These are phyloP conservation scores for Gadopsis bispinosus DNA, from an alignment of 2,797 vertebrate species.

Conservation along the genomic window DNA sequence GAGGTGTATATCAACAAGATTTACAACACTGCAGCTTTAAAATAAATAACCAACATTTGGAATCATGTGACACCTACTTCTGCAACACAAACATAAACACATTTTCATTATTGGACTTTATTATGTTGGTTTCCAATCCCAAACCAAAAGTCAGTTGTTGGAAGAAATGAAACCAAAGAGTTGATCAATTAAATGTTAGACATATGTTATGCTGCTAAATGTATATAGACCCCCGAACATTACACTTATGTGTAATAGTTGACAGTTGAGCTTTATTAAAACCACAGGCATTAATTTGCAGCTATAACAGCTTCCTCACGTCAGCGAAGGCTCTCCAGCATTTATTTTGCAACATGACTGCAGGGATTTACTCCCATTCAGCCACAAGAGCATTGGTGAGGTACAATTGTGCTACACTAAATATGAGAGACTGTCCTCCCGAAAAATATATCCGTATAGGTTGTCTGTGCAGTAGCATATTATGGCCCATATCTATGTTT, in stretches of 20 bases:
- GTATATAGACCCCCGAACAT: neutral
- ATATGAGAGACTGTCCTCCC: too few relatives aligned
- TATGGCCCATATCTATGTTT: too few relatives aligned
- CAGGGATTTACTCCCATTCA: conserved; percentile 15
- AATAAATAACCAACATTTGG: conserved; percentile 60
- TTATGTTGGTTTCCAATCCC: conserved; percentile 24
- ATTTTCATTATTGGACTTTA: conserved; percentile 54
- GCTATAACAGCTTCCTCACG: neutral
- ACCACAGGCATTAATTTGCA: conserved; percentile 3
- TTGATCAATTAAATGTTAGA: neutral
- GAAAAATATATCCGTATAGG: too few relatives aligned
- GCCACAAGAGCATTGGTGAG: neutral
- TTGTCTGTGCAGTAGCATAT: too few relatives aligned
- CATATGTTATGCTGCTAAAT: neutral
- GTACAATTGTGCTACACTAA: neutral
- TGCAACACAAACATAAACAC: conserved; percentile 56
- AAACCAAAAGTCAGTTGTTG: conserved; percentile 27
- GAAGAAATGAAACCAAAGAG: conserved; percentile 12
- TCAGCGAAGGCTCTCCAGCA: neutral
- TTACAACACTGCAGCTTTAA: conserved; percentile 63
- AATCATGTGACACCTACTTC: conserved; percentile 51
- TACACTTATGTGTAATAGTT: neutral
- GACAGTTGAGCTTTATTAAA: neutral
- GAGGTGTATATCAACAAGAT: conserved; percentile 75
- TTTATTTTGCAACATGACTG: neutral